Evolutionary conservation across 2,888 invertebrate species (phyloP).

Genomic region (Nezara viridula): DNA sequence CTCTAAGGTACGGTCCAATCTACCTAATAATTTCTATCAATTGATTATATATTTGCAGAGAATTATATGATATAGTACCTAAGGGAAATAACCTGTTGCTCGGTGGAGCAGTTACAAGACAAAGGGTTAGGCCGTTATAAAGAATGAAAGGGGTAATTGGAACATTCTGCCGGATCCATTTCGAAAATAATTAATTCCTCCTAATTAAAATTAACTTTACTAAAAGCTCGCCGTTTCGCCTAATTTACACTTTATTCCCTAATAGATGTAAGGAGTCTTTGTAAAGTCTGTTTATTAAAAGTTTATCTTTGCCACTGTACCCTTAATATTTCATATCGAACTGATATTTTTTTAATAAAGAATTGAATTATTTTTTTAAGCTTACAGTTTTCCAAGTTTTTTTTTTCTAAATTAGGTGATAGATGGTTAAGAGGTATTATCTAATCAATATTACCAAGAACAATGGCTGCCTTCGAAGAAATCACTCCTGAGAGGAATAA

Average conservation of each 20-base stretch:
- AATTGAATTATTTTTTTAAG: too few species aligned
- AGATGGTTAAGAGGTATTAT: too few species aligned
- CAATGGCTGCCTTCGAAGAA: too few species aligned
- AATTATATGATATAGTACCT: not conserved
- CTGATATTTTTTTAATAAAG: not conserved
- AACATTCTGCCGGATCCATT: not conserved
- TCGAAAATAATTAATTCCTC: not conserved
- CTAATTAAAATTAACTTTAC: constrained; percentile 2
- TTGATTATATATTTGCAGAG: not conserved
- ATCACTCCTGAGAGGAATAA: too few species aligned
- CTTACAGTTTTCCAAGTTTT: too few species aligned
- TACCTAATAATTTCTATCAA: not conserved
- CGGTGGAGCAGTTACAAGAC: not conserved
- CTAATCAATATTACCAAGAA: too few species aligned
- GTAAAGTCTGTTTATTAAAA: not conserved
- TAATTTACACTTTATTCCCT: not conserved
- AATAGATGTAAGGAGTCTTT: not conserved
- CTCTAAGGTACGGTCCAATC: not conserved
- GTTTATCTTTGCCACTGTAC: not conserved
- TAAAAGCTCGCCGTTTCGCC: not conserved
- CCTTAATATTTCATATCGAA: not conserved
- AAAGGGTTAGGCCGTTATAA: not conserved
- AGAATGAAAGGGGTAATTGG: constrained; percentile 11
- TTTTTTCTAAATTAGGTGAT: too few species aligned
- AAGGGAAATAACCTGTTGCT: not conserved